A percentile compares a stretch with the other conserved stretches of the same genome.
Conservation (phyloP, 2,113 vertebrate genomes). For the Nanorana parkeri region DNA sequence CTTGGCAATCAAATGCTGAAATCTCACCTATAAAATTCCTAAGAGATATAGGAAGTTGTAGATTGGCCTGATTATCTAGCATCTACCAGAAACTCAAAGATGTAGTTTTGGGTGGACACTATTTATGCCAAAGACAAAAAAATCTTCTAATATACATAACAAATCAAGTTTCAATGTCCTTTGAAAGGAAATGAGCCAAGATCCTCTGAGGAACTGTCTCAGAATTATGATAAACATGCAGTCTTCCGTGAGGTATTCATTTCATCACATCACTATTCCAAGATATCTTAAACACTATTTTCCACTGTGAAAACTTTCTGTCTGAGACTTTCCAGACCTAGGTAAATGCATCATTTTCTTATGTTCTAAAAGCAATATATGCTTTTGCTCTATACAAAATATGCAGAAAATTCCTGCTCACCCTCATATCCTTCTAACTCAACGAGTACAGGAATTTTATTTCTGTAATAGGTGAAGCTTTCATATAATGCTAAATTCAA, state of each 20-base stretch:
- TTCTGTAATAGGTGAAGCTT: constrained; percentile 4
- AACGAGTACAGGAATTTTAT: constrained; percentile 3
- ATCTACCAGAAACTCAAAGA: too few relatives aligned
- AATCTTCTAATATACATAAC: constrained; percentile 13
- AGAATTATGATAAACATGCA: constrained; percentile 48
- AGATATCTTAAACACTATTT: constrained; percentile 22
- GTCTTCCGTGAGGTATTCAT: constrained; percentile 23
- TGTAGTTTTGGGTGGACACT: too few relatives aligned
- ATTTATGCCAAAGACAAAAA: too few relatives aligned
- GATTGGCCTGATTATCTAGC: too few relatives aligned
- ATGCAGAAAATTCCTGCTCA: constrained; percentile 36
- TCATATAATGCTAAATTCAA: constrained; percentile 16
- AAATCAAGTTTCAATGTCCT: constrained; percentile 11
- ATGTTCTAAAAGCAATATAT: constrained; percentile 19
- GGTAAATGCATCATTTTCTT: constrained; percentile 16
- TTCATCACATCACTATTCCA: constrained; percentile 41
- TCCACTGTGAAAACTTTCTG: constrained; percentile 24
- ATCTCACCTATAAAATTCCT: background rate
- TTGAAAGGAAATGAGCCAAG: constrained; percentile 35
- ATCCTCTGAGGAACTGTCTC: constrained; percentile 26
- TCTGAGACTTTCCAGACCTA: constrained; percentile 34
- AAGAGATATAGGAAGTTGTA: too few relatives aligned
- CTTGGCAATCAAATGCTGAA: background rate
- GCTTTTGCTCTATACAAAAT: constrained; percentile 24
- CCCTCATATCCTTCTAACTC: constrained; percentile 7